These are phyloP conservation scores for Pycnonotus jocosus DNA, from an alignment of 2,113 vertebrate genomes.

Conservation along the genomic window DNA sequence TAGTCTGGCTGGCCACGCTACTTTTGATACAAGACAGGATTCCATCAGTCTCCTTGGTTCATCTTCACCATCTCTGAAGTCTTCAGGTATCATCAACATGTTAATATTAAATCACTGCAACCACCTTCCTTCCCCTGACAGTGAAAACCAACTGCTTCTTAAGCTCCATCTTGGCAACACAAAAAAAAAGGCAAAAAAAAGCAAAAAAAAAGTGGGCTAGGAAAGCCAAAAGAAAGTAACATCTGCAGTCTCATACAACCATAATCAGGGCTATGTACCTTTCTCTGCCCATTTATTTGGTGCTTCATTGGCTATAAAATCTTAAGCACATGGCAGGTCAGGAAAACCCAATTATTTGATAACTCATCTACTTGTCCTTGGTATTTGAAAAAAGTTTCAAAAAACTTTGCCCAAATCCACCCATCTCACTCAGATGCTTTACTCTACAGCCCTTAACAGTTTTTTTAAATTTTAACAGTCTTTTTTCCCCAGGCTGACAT, in stretches of 20 bases:
- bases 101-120: background rate
- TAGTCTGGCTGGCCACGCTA: background rate
- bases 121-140: background rate
- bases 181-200: too few species aligned
- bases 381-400: background rate
- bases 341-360: background rate
- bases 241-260: background rate
- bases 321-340: background rate
- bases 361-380: background rate
- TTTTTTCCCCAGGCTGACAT: background rate
- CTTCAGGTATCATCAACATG: background rate
- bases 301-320: background rate
- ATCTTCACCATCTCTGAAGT: background rate
- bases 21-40: background rate
- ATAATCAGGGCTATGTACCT: background rate
- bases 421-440: background rate
- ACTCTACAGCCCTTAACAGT: background rate
- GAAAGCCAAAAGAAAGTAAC: background rate
- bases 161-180: background rate
- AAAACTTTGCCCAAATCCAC: background rate
- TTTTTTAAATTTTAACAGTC: background rate
- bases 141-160: background rate
- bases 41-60: background rate
- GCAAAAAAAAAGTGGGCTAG: background rate
- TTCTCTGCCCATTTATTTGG: background rate